These are phyloP conservation scores for Drosophila sp. DNA, from an alignment of 1,140 invertebrate species.

Conservation along the genomic window DNA sequence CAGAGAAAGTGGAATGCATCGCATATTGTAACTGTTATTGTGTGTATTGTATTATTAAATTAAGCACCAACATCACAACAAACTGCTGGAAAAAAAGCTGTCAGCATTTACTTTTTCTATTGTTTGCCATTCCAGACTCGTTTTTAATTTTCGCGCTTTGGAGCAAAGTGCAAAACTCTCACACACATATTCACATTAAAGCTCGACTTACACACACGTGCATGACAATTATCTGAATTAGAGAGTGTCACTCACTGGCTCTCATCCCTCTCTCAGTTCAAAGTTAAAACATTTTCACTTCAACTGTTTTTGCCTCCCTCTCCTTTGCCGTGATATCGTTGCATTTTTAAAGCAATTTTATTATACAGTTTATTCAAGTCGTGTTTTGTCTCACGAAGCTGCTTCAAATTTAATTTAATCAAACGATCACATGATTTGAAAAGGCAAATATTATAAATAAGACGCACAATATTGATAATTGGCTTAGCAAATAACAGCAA, in stretches of 20 bases:
- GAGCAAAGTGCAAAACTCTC: slow-evolving; percentile 63
- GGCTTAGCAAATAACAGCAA: slow-evolving; percentile 24
- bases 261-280: slow-evolving; percentile 22
- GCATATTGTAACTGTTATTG: slow-evolving; percentile 44
- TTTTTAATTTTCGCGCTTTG: slow-evolving; percentile 44
- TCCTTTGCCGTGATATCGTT: slow-evolving; percentile 49
- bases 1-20: slow-evolving; percentile 63
- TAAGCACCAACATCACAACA: slow-evolving; percentile 40
- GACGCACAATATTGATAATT: slow-evolving; percentile 34
- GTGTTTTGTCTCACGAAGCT: slow-evolving; percentile 5
- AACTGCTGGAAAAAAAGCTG: slow-evolving; percentile 34
- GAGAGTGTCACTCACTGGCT: slow-evolving; percentile 36
- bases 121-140: slow-evolving; percentile 35
- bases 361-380: slow-evolving; percentile 17
- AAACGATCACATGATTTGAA: slow-evolving; percentile 43
- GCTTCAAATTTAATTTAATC: slow-evolving; percentile 17
- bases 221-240: slow-evolving; percentile 23
- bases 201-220: slow-evolving; percentile 40
- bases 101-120: slow-evolving; percentile 27
- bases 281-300: slow-evolving; percentile 48
- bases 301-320: slow-evolving; percentile 38
- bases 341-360: slow-evolving; percentile 36
- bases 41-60: slow-evolving; percentile 61
- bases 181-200: slow-evolving; percentile 36
- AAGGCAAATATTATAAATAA: slow-evolving; percentile 7